Conservation (phyloP, 2,797 vertebrate species). For the Sebastes itinus region DNA sequence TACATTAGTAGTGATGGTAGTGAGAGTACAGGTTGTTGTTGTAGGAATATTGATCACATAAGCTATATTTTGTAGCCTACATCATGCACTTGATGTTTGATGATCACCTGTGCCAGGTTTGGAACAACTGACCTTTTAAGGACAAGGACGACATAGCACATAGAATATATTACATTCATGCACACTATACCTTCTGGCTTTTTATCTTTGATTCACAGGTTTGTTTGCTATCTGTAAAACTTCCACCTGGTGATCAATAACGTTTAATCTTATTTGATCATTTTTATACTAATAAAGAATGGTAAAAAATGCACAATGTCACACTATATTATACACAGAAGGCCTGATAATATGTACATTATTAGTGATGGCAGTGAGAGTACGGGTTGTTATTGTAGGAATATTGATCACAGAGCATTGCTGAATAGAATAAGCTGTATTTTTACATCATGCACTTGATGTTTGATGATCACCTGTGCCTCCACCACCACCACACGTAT, state of each 20-base stretch:
- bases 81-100: no score
- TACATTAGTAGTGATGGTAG: neutral
- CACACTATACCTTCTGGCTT: neutral
- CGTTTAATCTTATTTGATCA: neutral
- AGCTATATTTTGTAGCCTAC: no score
- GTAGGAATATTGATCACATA: conserved; percentile 9
- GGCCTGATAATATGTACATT: neutral
- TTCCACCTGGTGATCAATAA: neutral
- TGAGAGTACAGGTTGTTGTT: neutral
- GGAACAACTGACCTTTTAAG: no score
- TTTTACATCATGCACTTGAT: neutral
- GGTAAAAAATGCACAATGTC: neutral
- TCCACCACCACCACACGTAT: neutral
- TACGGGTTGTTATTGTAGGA: neutral
- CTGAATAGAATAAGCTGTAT: neutral
- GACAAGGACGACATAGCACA: no score
- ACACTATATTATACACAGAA: neutral
- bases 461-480: neutral
- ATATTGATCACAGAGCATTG: conserved; percentile 7
- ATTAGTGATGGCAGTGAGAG: neutral
- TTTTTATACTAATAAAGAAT: neutral
- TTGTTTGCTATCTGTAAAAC: neutral
- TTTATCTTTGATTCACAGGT: neutral
- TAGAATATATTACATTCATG: no score
- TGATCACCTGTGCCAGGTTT: no score